Evolutionary conservation across 2,797 vertebrate genomes (phyloP), one percentile per base, ranked within the genome.

Genomic region (Pempheris klunzingeri): DNA sequence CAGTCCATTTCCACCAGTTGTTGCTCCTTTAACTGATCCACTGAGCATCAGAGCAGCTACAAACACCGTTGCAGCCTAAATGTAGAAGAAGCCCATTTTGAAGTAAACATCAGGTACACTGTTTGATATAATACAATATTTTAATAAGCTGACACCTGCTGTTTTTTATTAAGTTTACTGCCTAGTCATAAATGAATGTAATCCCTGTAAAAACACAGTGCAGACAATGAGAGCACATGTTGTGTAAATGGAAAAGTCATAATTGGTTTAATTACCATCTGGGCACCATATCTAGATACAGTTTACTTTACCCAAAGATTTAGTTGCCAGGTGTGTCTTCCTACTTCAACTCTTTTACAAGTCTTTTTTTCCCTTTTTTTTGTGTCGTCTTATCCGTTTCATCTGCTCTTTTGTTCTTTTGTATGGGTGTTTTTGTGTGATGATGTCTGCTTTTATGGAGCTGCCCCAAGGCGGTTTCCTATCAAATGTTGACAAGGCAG

Each of bases 251-350:
- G 41, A 81, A 74, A 74, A 78, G 49, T 64, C 57, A 20, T 76
- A 62, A 80, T 53, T 76, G 50, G 30, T 49, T 85, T 78, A 75
- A 87, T 81, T 74, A 59, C 71, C 85, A 80, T 85, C 76, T 91
- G 90, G 74, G 62, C 77, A 18, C 79, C 72, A 78, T 58, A 32
- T 76, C 41, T 38, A 60, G 44, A 49, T 34, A 58, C 52, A 60
- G 59, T 65, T 62, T 58, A 47, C 57, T 71, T 63, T 41, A 36
- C 55, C 8, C 32, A 52, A 18, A 12, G 18, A 50, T 71, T 71
- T 46, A 61, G 60, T 63, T 59, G 73, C 81, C 85, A 91, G 85
- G 82, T 90, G 77, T 68, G 54, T 55, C 36, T 22, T 57, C 20
- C 44, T 50, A 60, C 36, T 22, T 59, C 12, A 20, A 18, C 44